Percentiles rank a stretch among this genome's conserved stretches.
These are phyloP conservation scores for Rafetus swinhoei DNA, from an alignment of 2,113 vertebrate genomes.

Conservation along the genomic window DNA sequence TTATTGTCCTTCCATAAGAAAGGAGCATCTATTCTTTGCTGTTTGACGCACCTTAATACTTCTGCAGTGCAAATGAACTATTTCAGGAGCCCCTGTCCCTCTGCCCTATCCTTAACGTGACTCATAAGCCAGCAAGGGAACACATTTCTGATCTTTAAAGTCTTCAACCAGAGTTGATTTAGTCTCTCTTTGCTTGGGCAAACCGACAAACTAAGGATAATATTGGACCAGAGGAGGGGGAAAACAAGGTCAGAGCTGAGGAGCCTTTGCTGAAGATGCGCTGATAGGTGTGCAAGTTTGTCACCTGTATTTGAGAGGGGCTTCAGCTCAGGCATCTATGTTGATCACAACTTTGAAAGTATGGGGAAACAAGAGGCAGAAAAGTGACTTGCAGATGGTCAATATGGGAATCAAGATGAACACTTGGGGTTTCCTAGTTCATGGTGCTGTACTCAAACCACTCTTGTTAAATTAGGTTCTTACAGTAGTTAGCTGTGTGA, in stretches of 20 bases:
- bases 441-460: not conserved
- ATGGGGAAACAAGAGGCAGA: not conserved
- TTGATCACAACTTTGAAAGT: not conserved
- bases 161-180: not conserved
- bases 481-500: not conserved
- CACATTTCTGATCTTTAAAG: not conserved
- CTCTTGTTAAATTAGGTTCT: not conserved
- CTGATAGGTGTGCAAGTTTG: not conserved
- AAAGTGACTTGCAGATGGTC: not conserved
- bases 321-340: not conserved
- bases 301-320: not conserved
- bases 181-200: not conserved
- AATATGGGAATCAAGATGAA: not conserved
- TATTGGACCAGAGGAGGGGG: not conserved
- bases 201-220: not conserved
- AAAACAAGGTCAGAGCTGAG: not conserved
- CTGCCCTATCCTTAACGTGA: not conserved
- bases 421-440: not conserved
- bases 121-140: not conserved
- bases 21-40: not conserved
- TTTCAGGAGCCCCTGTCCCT: not conserved
- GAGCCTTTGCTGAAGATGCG: not conserved
- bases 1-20: not conserved
- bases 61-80: not conserved
- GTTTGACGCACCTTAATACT: not conserved